Base-by-base conservation (phyloP, 2,888 invertebrate genomes). In the Antheraea yamamai region DNA sequence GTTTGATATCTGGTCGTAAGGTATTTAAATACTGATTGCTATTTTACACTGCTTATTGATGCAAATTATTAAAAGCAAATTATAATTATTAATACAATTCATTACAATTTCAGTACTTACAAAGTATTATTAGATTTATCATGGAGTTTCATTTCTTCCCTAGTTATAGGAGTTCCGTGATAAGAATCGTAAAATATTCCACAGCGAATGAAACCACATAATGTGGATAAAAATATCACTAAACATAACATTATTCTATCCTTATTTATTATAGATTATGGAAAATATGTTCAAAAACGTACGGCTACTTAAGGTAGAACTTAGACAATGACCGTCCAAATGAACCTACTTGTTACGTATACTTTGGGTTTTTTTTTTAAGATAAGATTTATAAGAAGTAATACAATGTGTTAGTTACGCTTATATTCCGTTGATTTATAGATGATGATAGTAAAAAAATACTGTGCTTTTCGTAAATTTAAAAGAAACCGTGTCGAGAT, bases 121-220 rank as follows among this genome's bases (percentile, higher is more conserved):
- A 90, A 91, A 39, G 90, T 89, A 1, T 82, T 88, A 78, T 91
- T 91, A 2, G 81, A 77, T 73, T 86, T 87, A 23, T 87, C 85
- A 75, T 87, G 87, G 4, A 80, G 78, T 71, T 81, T 87, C 16
- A 87, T 78, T 61, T 88, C 87, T 64, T 89, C 89, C 3, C 75
- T 78, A 0, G 85, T 81, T n/a, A 91, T 85, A 16, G 78, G 77
- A 4, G 74, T 83, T 0, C 88, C 91, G 35, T 80, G 79, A 77
- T 85, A 90, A 3, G 89, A 83, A 51, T 91, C 91, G 76, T 87
- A 88, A 72, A 80, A 86, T n/a, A 83, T 74, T 7, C 82, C 81
- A 10, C 80, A 71, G 35, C 77, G 75, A 70, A 77, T 80, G 39
- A 76, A 39, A 4, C 35, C 76, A 74, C 77, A 81, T 20, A 85